Conservation (phyloP, 2,888 invertebrate genomes). For the Eupeodes luniger region DNA sequence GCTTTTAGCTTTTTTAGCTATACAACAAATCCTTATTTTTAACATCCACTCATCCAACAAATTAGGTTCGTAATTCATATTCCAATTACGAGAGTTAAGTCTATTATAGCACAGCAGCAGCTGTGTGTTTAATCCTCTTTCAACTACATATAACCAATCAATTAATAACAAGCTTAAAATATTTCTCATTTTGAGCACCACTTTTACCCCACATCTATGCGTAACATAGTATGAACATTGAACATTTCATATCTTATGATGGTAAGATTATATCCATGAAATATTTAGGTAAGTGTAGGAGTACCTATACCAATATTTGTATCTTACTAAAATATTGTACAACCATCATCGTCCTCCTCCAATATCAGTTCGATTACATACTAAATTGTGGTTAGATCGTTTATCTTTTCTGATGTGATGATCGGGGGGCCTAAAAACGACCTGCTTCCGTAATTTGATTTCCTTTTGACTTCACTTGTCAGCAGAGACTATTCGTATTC, state of each 20-base stretch:
- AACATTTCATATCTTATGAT: neutral
- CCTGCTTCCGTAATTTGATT: conserved; percentile 72
- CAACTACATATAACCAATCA: conserved; percentile 19
- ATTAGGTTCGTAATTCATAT: conserved; percentile 45
- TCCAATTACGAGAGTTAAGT: conserved; percentile 23
- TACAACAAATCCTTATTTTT: conserved; percentile 14
- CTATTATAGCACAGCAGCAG: conserved; percentile 12
- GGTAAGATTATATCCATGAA: neutral
- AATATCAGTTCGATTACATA: conserved; percentile 65
- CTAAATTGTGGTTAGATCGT: conserved; percentile 39
- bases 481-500: neutral
- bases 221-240: neutral
- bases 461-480: conserved; percentile 65
- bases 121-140: conserved; percentile 22
- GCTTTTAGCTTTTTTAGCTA: too few species aligned
- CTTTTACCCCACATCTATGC: conserved; percentile 32
- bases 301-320: neutral
- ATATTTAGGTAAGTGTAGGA: conserved; percentile 37
- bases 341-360: conserved; percentile 31
- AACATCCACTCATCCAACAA: conserved; percentile 29
- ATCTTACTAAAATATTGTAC: conserved; percentile 3
- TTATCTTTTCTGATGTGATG: conserved; percentile 38
- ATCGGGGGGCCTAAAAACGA: conserved; percentile 23
- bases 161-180: conserved; percentile 61
- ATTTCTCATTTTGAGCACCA: neutral